Percentiles rank a stretch among this genome's conserved stretches.
These are phyloP conservation scores for Euphonia xanthogaster DNA, from an alignment of 2,797 vertebrate genomes.

Conservation along the genomic window DNA sequence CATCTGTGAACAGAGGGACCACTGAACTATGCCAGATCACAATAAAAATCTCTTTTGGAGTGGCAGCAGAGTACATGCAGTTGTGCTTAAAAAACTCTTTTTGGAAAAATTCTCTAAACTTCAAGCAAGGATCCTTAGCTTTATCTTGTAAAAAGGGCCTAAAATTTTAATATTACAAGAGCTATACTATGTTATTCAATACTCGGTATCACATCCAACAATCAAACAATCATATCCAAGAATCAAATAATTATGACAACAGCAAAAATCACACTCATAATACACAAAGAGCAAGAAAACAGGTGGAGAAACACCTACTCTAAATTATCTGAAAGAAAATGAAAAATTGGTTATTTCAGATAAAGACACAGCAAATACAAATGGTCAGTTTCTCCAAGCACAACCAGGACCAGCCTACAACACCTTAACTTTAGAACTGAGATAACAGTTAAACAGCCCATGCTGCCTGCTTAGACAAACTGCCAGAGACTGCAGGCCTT, in stretches of 20 bases:
- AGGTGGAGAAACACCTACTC: neutral
- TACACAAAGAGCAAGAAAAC: neutral
- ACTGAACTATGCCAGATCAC: neutral
- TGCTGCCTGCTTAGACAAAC: neutral
- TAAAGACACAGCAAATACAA: neutral
- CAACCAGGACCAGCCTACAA: neutral
- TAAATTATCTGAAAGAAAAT: neutral
- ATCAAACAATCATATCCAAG: neutral
- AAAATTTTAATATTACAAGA: neutral
- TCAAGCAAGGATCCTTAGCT: neutral
- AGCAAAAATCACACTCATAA: neutral
- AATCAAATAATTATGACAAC: neutral
- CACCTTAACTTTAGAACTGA: neutral
- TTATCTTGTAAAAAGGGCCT: neutral
- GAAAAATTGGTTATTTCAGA: neutral
- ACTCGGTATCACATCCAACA: neutral
- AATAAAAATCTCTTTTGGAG: neutral
- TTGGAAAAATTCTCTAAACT: neutral
- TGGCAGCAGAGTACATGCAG: neutral
- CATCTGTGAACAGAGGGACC: neutral
- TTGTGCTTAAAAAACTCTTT: neutral
- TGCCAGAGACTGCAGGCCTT: neutral
- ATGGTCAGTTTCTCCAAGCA: neutral
- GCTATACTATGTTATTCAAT: neutral
- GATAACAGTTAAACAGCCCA: neutral